Conservation (phyloP, 2,888 invertebrate species). For the Neocrepidodera transversa region DNA sequence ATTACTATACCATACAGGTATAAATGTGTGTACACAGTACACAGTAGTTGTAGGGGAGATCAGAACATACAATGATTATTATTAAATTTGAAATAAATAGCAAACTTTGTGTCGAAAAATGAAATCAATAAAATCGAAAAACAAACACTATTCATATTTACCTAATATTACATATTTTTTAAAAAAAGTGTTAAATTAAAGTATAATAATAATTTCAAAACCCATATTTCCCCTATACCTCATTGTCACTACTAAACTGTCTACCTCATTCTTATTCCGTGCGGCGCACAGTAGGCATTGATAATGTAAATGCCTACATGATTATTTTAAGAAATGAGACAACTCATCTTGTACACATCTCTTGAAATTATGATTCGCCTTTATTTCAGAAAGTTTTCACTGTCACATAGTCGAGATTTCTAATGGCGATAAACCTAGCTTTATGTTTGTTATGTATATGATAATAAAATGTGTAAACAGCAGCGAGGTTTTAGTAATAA, state of each 20-base stretch:
- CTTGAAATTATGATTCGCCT: slow-evolving; percentile 27
- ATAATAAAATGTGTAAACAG: slow-evolving; percentile 20
- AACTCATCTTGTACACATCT: slow-evolving; percentile 24
- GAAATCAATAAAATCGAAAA: no score
- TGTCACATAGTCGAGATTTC: slow-evolving; percentile 1
- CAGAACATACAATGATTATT: no score
- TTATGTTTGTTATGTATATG: slow-evolving; percentile 17
- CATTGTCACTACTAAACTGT: neutral
- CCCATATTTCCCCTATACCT: slow-evolving; percentile 1
- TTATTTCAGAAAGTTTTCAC: slow-evolving; percentile 21
- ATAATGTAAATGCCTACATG: slow-evolving; percentile 25
- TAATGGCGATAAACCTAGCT: slow-evolving; percentile 12
- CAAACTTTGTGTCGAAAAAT: no score
- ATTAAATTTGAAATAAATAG: no score
- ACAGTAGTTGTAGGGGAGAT: slow-evolving; percentile 9
- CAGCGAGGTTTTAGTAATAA: slow-evolving; percentile 5
- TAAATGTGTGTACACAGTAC: slow-evolving; percentile 7
- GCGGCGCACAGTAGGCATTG: slow-evolving; percentile 14
- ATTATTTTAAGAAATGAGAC: slow-evolving; percentile 26
- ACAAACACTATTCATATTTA: no score
- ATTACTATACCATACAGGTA: slow-evolving; percentile 27
- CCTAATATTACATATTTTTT: no score
- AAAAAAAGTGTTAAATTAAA: no score
- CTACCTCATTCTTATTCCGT: slow-evolving; percentile 34
- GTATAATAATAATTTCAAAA: neutral